phyloP scores from a whole-genome alignment of 2,888 invertebrate genomes.

The Morpho achilles region DNA sequence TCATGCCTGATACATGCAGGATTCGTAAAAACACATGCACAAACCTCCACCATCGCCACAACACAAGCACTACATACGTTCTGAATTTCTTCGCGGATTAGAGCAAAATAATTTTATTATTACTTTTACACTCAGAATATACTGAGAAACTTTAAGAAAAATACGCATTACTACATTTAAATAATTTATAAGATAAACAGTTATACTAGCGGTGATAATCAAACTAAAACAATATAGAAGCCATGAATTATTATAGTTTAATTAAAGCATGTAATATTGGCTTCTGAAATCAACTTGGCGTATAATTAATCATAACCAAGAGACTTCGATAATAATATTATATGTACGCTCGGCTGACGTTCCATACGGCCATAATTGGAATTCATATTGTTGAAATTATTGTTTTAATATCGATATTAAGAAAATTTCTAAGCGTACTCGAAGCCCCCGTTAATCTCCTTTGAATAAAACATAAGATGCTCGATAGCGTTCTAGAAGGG shows the following conservation, averaged over 20 bases:
- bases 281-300: constrained; percentile 37
- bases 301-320: constrained; percentile 51
- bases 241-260: constrained; percentile 10
- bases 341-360: constrained; percentile 27
- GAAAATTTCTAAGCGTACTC: constrained; percentile 57
- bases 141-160: no score
- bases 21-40: no score
- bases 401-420: constrained; percentile 50
- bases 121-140: no score
- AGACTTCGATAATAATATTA: constrained; percentile 46
- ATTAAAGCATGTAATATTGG: constrained; percentile 14
- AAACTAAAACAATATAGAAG: constrained; percentile 7
- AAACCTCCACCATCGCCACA: no score
- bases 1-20: no score
- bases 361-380: constrained; percentile 20
- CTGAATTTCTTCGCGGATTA: no score
- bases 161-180: no score
- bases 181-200: not conserved
- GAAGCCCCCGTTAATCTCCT: constrained; percentile 60
- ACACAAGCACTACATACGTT: no score
- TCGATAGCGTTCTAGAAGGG: constrained; percentile 70
- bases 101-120: no score
- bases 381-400: constrained; percentile 39
- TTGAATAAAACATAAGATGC: constrained; percentile 75
- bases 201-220: constrained; percentile 6